Evolutionary conservation across 2,797 vertebrate species (phyloP), one percentile per base, ranked within the genome.

Genomic region (Parambassis ranga): DNA sequence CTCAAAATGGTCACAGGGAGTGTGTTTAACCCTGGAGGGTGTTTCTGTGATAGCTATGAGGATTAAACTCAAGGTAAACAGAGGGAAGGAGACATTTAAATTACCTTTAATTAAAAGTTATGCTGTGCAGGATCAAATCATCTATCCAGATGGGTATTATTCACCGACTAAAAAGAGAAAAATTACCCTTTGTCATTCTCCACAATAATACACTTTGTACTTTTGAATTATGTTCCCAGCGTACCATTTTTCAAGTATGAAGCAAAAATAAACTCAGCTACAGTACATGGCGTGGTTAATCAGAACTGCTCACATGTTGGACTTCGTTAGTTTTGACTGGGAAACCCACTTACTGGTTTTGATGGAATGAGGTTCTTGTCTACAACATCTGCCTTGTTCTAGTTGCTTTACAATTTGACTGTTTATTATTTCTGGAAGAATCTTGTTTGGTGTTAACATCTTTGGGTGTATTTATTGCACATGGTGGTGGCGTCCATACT

Each of bases 331-430:
- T 83, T 81, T 23, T 86, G 83, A 87, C 86, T 82, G 80, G 71
- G 67, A 79, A 89, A 77, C 81, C 82, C 81, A 81, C 76, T 89
- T 86, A 85, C 77, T 75, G 79, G 74, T 85, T 80, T 94, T 95
- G 95, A 95, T 95, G 94, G 95, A 97, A 95, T 92, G 92, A 87
- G 93, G 93, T 94, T 94, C 93, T 94, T 90, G 91, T 94, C 57
- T 71, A 58, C 80, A 75, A 87, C 86, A 85, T 90, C 82, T 90
- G 85, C 87, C 81, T 82, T 52, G 73, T 84, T 90, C 76, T 77
- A 62, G 77, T 72, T 84, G 77, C 74, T 87, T 85, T 74, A 80
- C 71, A 81, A 77, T 86, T 83, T 85, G 72, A 80, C 81, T 84
- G 86, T 87, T 88, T 89, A 87, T 90, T 89, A 88, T 90, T 90